Percentiles rank a stretch among this genome's conserved stretches.
These are phyloP conservation scores for Cataglyphis rosenhaueri DNA, from an alignment of 2,888 invertebrate species.

Conservation along the genomic window DNA sequence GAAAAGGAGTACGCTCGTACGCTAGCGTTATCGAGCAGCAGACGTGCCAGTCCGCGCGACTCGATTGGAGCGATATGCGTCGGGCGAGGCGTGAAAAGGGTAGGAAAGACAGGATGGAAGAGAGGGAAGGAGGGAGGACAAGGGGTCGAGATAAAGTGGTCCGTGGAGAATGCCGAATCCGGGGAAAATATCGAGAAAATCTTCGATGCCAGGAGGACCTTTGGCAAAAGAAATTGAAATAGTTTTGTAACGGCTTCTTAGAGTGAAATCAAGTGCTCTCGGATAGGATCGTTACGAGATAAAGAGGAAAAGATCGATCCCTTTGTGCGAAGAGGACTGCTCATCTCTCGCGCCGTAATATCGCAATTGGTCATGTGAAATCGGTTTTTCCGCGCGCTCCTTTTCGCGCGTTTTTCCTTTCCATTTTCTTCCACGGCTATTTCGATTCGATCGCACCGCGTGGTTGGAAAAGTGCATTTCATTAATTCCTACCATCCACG, in stretches of 20 bases:
- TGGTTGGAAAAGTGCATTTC: slow-evolving; percentile 35
- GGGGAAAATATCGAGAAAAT: slow-evolving; percentile 51
- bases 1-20: slow-evolving; percentile 18
- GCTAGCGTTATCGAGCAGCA: slow-evolving; percentile 45
- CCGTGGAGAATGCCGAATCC: slow-evolving; percentile 52
- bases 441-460: not conserved
- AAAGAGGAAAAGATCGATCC: slow-evolving; percentile 49
- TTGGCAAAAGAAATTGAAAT: slow-evolving; percentile 54
- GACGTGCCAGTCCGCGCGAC: slow-evolving; percentile 34
- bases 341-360: slow-evolving; percentile 49
- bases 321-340: slow-evolving; percentile 35
- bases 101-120: not conserved
- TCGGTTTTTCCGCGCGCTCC: not conserved
- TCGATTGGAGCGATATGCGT: slow-evolving; percentile 48
- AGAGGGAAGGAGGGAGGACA: not conserved
- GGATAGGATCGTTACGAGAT: slow-evolving; percentile 46
- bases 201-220: slow-evolving; percentile 40
- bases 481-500: slow-evolving; percentile 23
- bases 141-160: slow-evolving; percentile 50
- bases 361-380: slow-evolving; percentile 51
- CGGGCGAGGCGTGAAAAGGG: slow-evolving; percentile 40
- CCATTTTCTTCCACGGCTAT: slow-evolving; percentile 2
- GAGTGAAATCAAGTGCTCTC: slow-evolving; percentile 51
- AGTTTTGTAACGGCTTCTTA: slow-evolving; percentile 55
- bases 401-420: not conserved